phyloP scores from a whole-genome alignment of 2,113 vertebrate species.

The Desmodus rotundus region DNA sequence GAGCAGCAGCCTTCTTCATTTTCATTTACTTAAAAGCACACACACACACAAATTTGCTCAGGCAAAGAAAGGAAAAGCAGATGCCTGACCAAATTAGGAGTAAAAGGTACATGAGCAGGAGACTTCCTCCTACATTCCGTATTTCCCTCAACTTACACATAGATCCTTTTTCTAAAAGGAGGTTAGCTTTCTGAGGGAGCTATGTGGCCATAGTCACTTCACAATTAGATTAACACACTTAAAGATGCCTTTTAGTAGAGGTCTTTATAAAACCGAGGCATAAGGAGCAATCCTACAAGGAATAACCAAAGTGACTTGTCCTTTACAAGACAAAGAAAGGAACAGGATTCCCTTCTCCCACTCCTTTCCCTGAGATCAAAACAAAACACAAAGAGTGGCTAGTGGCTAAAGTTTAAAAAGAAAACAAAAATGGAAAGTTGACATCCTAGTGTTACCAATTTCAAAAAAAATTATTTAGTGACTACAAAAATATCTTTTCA shows the following conservation, averaged over 20 bases:
- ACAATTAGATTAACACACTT: background rate
- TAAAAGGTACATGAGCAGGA: background rate
- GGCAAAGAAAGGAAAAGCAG: background rate
- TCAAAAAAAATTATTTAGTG: background rate
- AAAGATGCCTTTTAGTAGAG: background rate
- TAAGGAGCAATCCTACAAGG: background rate
- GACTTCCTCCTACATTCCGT: background rate
- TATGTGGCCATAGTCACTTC: background rate
- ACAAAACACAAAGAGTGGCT: background rate
- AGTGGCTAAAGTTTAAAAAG: background rate
- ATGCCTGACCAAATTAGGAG: background rate
- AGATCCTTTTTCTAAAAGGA: background rate
- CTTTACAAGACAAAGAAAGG: background rate
- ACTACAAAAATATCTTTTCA: background rate
- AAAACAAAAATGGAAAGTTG: conserved; percentile 1
- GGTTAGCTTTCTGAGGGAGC: background rate
- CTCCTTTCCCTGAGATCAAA: background rate
- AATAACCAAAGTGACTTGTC: background rate
- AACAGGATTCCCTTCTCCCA: background rate
- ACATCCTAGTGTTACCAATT: background rate
- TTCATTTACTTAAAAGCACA: background rate
- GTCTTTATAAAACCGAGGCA: background rate
- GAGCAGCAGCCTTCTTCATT: background rate
- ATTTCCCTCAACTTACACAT: background rate
- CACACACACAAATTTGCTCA: background rate